Evolutionary conservation across 2,888 invertebrate genomes (phyloP).

Genomic region (Leptinotarsa peninsularis): DNA sequence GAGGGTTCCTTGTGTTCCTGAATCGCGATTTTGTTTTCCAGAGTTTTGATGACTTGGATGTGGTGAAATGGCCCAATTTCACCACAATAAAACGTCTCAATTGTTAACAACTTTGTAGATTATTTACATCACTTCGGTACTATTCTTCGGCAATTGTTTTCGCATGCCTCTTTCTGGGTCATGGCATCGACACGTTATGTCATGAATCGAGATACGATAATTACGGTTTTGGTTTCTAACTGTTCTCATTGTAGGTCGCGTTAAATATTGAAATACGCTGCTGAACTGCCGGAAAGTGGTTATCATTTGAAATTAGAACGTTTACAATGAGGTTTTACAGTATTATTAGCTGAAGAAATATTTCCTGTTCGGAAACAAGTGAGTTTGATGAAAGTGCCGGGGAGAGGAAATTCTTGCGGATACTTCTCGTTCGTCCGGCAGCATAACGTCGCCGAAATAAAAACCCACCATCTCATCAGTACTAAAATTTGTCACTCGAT

Average conservation of each 20-base stretch:
- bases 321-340: no score
- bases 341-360: no score
- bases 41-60: no score
- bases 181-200: conserved; percentile 5
- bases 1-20: no score
- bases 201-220: conserved; percentile 8
- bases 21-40: no score
- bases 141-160: conserved; percentile 6
- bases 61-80: background rate
- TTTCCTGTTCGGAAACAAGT: no score
- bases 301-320: no score
- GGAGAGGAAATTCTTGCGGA: no score
- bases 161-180: conserved; percentile 8
- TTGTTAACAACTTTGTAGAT: background rate
- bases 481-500: no score
- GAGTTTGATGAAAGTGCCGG: no score
- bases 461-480: background rate
- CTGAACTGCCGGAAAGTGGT: background rate
- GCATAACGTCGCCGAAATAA: no score
- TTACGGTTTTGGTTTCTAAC: conserved; percentile 8
- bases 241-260: conserved; percentile 1
- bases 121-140: background rate
- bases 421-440: no score
- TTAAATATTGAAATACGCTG: conserved; percentile 9
- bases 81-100: background rate